These are phyloP conservation scores for Drosophila quadrilineata DNA, from an alignment of 1,140 invertebrate species.

Conservation along the genomic window DNA sequence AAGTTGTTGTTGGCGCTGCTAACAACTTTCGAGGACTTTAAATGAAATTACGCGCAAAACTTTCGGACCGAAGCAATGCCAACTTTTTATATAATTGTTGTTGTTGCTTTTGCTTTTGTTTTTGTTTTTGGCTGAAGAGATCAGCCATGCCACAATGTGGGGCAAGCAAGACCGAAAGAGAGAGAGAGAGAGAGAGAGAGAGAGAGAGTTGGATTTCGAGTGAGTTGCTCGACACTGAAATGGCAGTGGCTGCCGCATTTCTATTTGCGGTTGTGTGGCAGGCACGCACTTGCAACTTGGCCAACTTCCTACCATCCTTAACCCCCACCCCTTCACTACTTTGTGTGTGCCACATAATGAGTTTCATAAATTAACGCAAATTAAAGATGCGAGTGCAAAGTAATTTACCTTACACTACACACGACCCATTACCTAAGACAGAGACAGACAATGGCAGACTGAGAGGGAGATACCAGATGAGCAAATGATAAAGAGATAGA, in stretches of 20 bases:
- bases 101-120: too few species aligned
- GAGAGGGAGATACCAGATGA: background rate
- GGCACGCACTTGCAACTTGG: slow-evolving; percentile 52
- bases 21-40: slow-evolving; percentile 76
- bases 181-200: background rate
- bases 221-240: slow-evolving; percentile 19
- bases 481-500: too few species aligned
- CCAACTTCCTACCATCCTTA: background rate
- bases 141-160: slow-evolving; percentile 23
- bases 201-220: background rate
- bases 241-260: too few species aligned
- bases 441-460: background rate
- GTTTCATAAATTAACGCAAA: slow-evolving; percentile 76
- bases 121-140: too few species aligned
- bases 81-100: too few species aligned
- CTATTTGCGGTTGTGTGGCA: slow-evolving; percentile 36
- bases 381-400: slow-evolving; percentile 63
- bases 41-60: slow-evolving; percentile 76
- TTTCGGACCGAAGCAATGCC: slow-evolving; percentile 47
- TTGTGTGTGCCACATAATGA: slow-evolving; percentile 52
- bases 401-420: slow-evolving; percentile 38
- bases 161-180: background rate
- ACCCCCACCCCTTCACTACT: too few species aligned
- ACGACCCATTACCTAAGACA: background rate
- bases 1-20: slow-evolving; percentile 50